These are phyloP conservation scores for Mactromeris polynyma DNA, from an alignment of 2,888 invertebrate species.

Conservation along the genomic window DNA sequence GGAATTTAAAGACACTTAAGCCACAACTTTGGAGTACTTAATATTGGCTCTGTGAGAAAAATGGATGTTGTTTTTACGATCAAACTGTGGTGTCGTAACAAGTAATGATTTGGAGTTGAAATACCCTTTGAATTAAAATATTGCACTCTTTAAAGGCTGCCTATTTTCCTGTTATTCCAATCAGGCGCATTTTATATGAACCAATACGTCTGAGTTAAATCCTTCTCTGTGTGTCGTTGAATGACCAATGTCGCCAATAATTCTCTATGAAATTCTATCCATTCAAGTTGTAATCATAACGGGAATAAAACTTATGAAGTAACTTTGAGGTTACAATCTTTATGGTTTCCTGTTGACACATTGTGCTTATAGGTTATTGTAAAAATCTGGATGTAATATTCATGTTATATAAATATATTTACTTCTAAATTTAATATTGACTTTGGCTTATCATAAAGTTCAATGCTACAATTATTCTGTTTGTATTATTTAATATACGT, in stretches of 20 bases:
- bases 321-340: background rate
- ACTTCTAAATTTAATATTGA: conserved; percentile 10
- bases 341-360: background rate
- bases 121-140: background rate
- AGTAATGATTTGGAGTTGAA: background rate
- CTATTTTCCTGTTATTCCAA: background rate
- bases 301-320: background rate
- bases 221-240: background rate
- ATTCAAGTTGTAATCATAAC: background rate
- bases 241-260: background rate
- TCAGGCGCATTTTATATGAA: background rate
- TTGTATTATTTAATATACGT: background rate
- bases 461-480: background rate
- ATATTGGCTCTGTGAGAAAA: background rate
- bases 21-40: background rate
- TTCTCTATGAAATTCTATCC: conserved; percentile 7
- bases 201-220: background rate
- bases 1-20: background rate
- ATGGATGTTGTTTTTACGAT: background rate
- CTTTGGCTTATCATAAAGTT: background rate
- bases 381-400: background rate
- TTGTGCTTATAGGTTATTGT: background rate
- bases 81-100: background rate
- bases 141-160: background rate
- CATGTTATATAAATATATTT: background rate